Percentiles rank a stretch among this genome's conserved stretches.
These are phyloP conservation scores for Polypedilum vanderplanki DNA, from an alignment of 1,140 invertebrate genomes.

Conservation along the genomic window DNA sequence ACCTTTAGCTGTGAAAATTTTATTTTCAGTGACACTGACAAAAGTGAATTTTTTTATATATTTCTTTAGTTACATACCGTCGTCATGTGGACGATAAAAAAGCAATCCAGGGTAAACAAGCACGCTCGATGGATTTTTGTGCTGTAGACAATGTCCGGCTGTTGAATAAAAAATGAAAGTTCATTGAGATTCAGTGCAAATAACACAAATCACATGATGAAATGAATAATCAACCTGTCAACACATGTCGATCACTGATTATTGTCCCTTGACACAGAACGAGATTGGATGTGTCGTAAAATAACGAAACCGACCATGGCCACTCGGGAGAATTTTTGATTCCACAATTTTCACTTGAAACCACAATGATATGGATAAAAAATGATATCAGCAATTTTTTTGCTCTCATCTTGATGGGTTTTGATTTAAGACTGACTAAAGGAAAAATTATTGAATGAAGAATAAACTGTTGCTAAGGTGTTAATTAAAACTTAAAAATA, in stretches of 20 bases:
- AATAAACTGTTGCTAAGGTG: too few relatives aligned
- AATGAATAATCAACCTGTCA: not conserved
- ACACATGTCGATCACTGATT: not conserved
- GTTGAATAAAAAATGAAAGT: not conserved
- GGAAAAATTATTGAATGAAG: too few relatives aligned
- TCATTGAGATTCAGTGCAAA: not conserved
- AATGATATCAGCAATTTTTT: too few relatives aligned
- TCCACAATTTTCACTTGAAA: not conserved
- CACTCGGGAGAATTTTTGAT: not conserved
- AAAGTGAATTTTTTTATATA: too few relatives aligned
- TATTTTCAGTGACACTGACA: not conserved
- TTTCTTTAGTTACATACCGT: not conserved
- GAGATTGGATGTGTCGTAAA: not conserved
- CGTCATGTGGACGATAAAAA: not conserved
- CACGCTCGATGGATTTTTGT: not conserved
- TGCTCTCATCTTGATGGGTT: too few relatives aligned
- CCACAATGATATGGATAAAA: not conserved
- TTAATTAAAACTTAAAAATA: too few relatives aligned
- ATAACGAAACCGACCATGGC: not conserved
- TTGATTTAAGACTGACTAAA: too few relatives aligned
- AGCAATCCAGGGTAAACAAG: not conserved
- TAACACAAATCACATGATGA: not conserved
- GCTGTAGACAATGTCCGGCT: not conserved
- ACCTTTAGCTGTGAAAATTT: not conserved
- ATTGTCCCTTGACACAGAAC: not conserved